Percentiles rank a stretch among this genome's conserved stretches.
Conservation (phyloP, 2,888 invertebrate species). For the Netelia melanura region DNA sequence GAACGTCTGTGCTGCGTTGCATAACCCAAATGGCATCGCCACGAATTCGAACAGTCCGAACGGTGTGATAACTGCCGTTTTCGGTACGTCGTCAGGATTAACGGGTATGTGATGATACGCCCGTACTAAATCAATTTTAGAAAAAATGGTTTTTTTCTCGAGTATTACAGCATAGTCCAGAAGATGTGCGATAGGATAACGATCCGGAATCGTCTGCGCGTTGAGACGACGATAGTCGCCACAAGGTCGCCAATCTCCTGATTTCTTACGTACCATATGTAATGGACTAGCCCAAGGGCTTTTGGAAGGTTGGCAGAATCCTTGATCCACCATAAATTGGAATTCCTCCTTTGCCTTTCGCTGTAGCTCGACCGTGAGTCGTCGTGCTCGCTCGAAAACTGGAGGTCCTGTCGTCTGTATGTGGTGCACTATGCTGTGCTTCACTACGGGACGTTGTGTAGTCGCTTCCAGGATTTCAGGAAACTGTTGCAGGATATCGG, state of each 20-base stretch:
- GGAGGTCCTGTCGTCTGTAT: not conserved
- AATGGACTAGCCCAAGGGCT: slow-evolving; percentile 69
- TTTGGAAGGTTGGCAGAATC: too few species aligned
- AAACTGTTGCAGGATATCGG: slow-evolving; percentile 35
- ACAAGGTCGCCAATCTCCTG: slow-evolving; percentile 76
- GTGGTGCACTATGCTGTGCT: slow-evolving; percentile 36
- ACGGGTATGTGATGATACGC: not conserved
- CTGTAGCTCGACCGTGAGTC: too few species aligned
- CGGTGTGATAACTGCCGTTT: not conserved
- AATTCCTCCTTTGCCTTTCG: too few species aligned
- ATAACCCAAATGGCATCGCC: slow-evolving; percentile 23
- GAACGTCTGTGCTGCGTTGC: slow-evolving; percentile 5
- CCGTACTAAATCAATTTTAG: not conserved
- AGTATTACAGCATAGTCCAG: slow-evolving; percentile 68
- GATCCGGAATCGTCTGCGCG: slow-evolving; percentile 9
- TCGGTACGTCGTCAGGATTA: slow-evolving; percentile 1
- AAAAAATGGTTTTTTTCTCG: slow-evolving; percentile 54
- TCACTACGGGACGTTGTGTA: slow-evolving; percentile 12
- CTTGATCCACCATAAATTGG: too few species aligned
- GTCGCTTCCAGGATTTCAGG: slow-evolving; percentile 38
- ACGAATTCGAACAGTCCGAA: not conserved
- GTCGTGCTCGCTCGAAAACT: too few species aligned
- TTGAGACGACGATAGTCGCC: slow-evolving; percentile 54
- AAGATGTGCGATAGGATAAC: slow-evolving; percentile 68
- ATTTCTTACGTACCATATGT: slow-evolving; percentile 75